Percentiles rank a stretch among this genome's conserved stretches.
phyloP scores from a whole-genome alignment of 2,113 vertebrate genomes.

The Indicator indicator region DNA sequence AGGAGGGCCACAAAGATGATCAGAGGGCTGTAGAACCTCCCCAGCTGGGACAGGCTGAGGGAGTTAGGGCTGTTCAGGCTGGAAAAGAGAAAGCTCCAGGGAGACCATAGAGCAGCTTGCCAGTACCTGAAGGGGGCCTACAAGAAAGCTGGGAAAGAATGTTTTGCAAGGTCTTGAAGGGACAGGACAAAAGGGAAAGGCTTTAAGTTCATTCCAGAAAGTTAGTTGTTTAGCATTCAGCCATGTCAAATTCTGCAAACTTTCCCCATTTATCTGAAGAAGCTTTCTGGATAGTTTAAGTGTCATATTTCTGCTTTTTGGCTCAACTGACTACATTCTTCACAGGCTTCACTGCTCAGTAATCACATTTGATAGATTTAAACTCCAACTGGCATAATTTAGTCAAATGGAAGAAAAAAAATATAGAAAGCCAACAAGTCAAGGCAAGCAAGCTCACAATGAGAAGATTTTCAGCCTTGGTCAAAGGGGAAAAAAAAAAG shows the following conservation, averaged over 20 bases:
- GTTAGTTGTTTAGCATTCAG: background rate
- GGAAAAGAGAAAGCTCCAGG: too few relatives aligned
- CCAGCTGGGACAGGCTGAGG: too few relatives aligned
- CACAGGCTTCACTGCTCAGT: background rate
- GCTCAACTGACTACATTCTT: background rate
- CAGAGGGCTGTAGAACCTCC: too few relatives aligned
- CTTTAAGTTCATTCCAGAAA: background rate
- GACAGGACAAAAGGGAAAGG: too few relatives aligned
- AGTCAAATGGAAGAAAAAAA: slow-evolving; percentile 10
- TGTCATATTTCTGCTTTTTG: background rate
- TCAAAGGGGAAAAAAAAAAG: background rate
- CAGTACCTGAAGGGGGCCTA: too few relatives aligned
- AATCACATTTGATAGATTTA: background rate
- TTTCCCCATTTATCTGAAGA: background rate
- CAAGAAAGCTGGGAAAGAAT: too few relatives aligned
- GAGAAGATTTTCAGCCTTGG: background rate
- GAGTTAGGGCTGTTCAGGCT: too few relatives aligned
- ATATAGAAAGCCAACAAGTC: background rate
- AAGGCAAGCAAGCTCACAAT: background rate
- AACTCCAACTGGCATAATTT: slow-evolving; percentile 23
- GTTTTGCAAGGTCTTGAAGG: too few relatives aligned
- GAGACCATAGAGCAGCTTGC: too few relatives aligned
- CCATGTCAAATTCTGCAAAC: background rate
- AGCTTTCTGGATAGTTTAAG: background rate
- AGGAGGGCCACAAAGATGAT: too few relatives aligned